Evolutionary conservation across 2,888 invertebrate species (phyloP).

Genomic region (Apamea crenata): DNA sequence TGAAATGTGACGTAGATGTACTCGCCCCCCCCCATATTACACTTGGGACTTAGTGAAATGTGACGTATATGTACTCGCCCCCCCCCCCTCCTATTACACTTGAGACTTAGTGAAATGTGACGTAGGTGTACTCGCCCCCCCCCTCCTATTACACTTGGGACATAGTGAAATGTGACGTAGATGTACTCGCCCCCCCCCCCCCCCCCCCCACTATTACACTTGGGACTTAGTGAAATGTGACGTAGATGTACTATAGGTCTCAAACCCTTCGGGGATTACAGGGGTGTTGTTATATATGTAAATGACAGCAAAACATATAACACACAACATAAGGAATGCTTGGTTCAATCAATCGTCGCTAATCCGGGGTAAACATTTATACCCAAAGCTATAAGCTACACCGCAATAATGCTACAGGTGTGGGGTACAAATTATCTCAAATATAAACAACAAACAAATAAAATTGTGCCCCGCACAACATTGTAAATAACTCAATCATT

Average conservation of each 20-base stretch:
- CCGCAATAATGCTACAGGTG: conserved; percentile 28
- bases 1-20: too few relatives aligned
- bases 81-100: too few relatives aligned
- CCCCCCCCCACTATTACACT: too few relatives aligned
- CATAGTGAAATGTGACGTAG: too few relatives aligned
- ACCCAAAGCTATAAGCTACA: conserved; percentile 1
- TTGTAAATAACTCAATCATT: conserved; percentile 58
- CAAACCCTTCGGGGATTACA: not conserved
- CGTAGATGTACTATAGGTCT: too few relatives aligned
- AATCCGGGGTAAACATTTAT: conserved; percentile 12
- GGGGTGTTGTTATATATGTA: not conserved
- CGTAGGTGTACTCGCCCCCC: too few relatives aligned
- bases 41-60: too few relatives aligned
- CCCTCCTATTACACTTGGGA: too few relatives aligned
- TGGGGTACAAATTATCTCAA: conserved; percentile 19
- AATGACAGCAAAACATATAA: not conserved
- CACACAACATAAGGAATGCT: not conserved
- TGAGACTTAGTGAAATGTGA: not conserved
- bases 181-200: too few relatives aligned
- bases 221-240: not conserved
- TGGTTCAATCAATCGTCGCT: not conserved
- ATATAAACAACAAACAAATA: conserved; percentile 41
- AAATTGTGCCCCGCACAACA: conserved; percentile 32
- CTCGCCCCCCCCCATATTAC: too few relatives aligned
- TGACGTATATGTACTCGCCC: too few relatives aligned